Percentiles rank a stretch among this genome's conserved stretches.
These are phyloP conservation scores for Mesochorus sp. DNA, from an alignment of 2,888 invertebrate species.

Conservation along the genomic window DNA sequence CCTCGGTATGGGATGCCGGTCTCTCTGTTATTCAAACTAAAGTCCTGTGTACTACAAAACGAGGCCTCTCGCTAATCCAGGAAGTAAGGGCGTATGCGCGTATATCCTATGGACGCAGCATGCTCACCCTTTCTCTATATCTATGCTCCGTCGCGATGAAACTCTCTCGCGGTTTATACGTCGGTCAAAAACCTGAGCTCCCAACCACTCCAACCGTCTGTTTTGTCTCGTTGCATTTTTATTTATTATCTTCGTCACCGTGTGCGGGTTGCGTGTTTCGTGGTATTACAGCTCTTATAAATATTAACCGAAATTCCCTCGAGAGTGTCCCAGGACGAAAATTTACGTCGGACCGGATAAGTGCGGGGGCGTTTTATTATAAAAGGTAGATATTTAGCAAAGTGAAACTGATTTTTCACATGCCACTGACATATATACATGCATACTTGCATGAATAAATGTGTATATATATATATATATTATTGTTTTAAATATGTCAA, in stretches of 20 bases:
- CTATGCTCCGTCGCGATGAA: slow-evolving; percentile 20
- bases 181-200: slow-evolving; percentile 47
- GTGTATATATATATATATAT: neutral
- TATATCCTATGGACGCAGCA: neutral
- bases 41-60: slow-evolving; percentile 10
- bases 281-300: slow-evolving; percentile 46
- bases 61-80: slow-evolving; percentile 52
- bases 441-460: neutral
- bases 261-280: slow-evolving; percentile 24
- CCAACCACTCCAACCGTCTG: slow-evolving; percentile 26
- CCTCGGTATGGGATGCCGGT: slow-evolving; percentile 39
- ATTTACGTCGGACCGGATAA: slow-evolving; percentile 39
- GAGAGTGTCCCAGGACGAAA: slow-evolving; percentile 39
- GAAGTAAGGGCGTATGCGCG: slow-evolving; percentile 53
- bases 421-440: neutral
- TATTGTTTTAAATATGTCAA: neutral
- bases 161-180: slow-evolving; percentile 44
- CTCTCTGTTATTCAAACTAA: slow-evolving; percentile 47
- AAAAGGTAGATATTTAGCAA: slow-evolving; percentile 27
- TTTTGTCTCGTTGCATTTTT: slow-evolving; percentile 47
- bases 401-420: slow-evolving; percentile 31
- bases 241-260: slow-evolving; percentile 40
- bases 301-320: slow-evolving; percentile 41
- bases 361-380: slow-evolving; percentile 2
- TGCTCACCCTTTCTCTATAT: neutral